These are phyloP conservation scores for Melanotaenia parkinsoni DNA, from an alignment of 2,797 vertebrate genomes.

Conservation along the genomic window DNA sequence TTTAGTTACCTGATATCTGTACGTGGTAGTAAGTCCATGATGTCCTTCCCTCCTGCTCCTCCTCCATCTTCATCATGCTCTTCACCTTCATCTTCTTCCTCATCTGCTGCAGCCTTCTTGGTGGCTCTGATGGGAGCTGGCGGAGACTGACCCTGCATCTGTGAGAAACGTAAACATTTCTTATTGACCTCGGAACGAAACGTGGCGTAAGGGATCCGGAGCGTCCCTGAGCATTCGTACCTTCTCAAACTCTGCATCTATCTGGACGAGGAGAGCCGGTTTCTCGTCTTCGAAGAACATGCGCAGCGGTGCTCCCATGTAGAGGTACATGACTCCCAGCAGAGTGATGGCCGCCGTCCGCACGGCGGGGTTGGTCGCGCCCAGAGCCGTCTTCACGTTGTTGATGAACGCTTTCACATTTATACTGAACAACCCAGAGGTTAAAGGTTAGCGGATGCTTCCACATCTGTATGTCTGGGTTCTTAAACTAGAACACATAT, in stretches of 20 bases:
- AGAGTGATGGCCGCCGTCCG: slow-evolving; percentile 93
- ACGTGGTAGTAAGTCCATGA: slow-evolving; percentile 94
- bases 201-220: not conserved
- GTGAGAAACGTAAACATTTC: not conserved
- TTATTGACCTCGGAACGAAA: not conserved
- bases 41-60: slow-evolving; percentile 82
- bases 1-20: slow-evolving; percentile 88
- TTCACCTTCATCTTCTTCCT: slow-evolving; percentile 75
- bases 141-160: slow-evolving; percentile 95
- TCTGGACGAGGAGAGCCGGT: slow-evolving; percentile 94
- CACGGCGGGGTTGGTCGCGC: slow-evolving; percentile 95
- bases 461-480: too few species aligned
- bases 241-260: slow-evolving; percentile 97
- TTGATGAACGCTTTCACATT: slow-evolving; percentile 98
- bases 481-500: too few species aligned
- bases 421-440: slow-evolving; percentile 79
- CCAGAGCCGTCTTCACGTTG: slow-evolving; percentile 96
- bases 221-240: slow-evolving; percentile 38
- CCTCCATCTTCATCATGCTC: slow-evolving; percentile 82
- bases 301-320: slow-evolving; percentile 93
- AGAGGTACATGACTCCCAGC: slow-evolving; percentile 95
- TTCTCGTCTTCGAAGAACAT: slow-evolving; percentile 99
- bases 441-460: slow-evolving; percentile 1
- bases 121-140: slow-evolving; percentile 85
- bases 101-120: slow-evolving; percentile 76